These are phyloP conservation scores for Paratilapia polleni DNA, from an alignment of 2,113 vertebrate species.

Conservation along the genomic window DNA sequence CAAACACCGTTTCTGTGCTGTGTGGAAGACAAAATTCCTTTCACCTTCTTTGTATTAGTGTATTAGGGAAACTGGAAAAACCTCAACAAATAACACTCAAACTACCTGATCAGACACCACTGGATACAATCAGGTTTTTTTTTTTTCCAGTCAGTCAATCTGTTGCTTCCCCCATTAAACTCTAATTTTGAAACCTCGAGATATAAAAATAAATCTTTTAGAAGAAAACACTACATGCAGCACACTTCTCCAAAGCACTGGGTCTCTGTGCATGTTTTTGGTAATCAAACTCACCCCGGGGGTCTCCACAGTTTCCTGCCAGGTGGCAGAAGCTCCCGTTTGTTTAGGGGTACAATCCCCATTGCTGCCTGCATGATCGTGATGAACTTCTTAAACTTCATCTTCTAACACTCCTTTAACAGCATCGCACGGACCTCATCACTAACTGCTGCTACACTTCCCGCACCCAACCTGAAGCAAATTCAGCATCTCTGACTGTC, in stretches of 20 bases:
- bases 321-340: slow-evolving; percentile 89
- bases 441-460: not conserved
- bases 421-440: not conserved
- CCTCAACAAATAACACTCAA: not conserved
- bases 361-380: slow-evolving; percentile 92
- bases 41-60: not conserved
- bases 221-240: not conserved
- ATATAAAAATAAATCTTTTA: not conserved
- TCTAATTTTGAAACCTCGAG: not conserved
- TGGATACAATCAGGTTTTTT: not conserved
- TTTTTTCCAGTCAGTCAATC: not conserved
- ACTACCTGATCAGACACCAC: not conserved
- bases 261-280: not conserved
- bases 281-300: slow-evolving; percentile 83
- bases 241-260: too few relatives aligned
- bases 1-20: not conserved
- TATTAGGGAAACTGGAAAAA: not conserved
- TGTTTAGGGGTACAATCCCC: slow-evolving; percentile 92
- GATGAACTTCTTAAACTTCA: slow-evolving; percentile 96
- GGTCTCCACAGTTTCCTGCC: slow-evolving; percentile 92
- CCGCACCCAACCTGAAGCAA: not conserved
- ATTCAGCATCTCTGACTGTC: not conserved
- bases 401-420: slow-evolving; percentile 63
- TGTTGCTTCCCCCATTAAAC: not conserved
- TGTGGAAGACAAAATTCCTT: not conserved